Percentiles rank a stretch among this genome's conserved stretches.
phyloP scores from a whole-genome alignment of 2,797 vertebrate genomes.

The Peromyscus eremicus region DNA sequence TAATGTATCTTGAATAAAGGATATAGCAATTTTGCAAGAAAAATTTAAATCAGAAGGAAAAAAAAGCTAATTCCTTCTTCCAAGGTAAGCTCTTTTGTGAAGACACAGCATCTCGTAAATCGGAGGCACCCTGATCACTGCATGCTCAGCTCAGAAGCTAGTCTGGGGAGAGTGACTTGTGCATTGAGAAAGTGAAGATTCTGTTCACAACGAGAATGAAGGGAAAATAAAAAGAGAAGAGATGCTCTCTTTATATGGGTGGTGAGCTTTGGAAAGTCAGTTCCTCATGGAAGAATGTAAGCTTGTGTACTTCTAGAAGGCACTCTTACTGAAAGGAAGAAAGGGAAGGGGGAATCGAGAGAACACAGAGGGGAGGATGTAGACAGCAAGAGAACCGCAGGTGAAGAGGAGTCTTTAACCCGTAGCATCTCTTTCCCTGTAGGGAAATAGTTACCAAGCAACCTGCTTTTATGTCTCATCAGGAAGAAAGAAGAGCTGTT shows the following conservation, averaged over 20 bases:
- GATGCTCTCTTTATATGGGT: neutral
- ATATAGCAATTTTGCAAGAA: slow-evolving; percentile 36
- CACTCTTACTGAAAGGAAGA: neutral
- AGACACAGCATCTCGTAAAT: slow-evolving; percentile 24
- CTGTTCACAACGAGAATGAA: slow-evolving; percentile 4
- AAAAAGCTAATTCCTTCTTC: slow-evolving; percentile 20
- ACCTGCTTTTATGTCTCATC: neutral
- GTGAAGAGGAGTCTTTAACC: neutral
- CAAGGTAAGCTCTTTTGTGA: slow-evolving; percentile 34
- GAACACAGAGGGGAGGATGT: too few species aligned
- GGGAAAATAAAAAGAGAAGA: neutral
- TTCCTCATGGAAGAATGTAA: neutral
- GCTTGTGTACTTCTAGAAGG: neutral
- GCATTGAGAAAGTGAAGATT: slow-evolving; percentile 41
- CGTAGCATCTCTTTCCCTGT: neutral
- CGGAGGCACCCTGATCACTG: slow-evolving; percentile 7
- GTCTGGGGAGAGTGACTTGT: neutral
- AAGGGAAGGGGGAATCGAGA: neutral
- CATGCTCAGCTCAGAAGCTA: slow-evolving; percentile 31
- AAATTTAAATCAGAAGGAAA: neutral
- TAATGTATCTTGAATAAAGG: slow-evolving; percentile 32
- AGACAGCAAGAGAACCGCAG: fast-evolving
- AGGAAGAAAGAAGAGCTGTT: neutral
- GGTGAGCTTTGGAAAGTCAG: slow-evolving; percentile 38
- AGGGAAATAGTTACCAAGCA: neutral